These are phyloP conservation scores for Menura novaehollandiae DNA, from an alignment of 2,113 vertebrate genomes.

Conservation along the genomic window DNA sequence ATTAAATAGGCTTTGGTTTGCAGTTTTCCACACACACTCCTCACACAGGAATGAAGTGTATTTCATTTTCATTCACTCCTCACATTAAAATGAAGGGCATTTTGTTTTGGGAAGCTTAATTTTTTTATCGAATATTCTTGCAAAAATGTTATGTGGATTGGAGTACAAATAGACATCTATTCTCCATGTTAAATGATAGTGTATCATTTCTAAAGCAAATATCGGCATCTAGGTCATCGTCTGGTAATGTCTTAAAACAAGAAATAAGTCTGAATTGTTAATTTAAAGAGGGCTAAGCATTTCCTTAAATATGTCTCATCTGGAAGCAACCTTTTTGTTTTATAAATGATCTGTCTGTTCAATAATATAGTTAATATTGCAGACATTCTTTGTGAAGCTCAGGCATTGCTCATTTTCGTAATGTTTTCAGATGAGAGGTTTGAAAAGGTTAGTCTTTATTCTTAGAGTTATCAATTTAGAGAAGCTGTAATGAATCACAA, in stretches of 20 bases:
- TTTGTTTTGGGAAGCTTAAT: conserved; percentile 51
- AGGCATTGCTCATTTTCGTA: conserved; percentile 40
- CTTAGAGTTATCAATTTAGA: not conserved
- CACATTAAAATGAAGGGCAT: not conserved
- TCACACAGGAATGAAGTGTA: not conserved
- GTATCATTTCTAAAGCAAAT: conserved; percentile 48
- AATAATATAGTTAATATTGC: not conserved
- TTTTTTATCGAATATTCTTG: conserved; percentile 50
- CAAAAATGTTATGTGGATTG: conserved; percentile 12
- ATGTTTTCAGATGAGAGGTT: conserved; percentile 40
- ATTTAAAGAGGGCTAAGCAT: conserved; percentile 32
- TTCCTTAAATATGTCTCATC: conserved; percentile 47
- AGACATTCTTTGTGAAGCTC: conserved; percentile 19
- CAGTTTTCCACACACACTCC: not conserved
- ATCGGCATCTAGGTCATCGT: conserved; percentile 21
- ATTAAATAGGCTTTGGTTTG: conserved; percentile 23
- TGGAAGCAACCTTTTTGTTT: conserved; percentile 49
- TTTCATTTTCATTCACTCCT: conserved; percentile 37
- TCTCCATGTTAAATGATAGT: conserved; percentile 23
- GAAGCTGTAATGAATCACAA: not conserved
- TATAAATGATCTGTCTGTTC: conserved; percentile 48
- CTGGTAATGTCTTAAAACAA: not conserved
- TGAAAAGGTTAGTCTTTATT: conserved; percentile 45
- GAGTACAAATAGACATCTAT: conserved; percentile 37
- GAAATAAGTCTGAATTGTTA: conserved; percentile 28